Conservation (phyloP, 2,888 invertebrate genomes). For the Drosophila neotestacea region DNA sequence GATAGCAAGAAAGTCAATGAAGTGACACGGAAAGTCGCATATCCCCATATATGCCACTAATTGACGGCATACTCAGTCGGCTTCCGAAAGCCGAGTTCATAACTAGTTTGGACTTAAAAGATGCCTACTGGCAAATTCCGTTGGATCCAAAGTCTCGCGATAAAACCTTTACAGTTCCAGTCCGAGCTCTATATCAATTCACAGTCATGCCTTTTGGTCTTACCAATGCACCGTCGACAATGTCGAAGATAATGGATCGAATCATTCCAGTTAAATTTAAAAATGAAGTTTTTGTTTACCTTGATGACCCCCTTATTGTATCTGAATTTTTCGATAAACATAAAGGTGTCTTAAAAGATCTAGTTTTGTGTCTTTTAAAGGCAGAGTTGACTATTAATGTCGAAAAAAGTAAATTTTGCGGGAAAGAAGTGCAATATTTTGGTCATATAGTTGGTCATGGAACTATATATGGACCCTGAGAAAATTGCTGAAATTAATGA, state of each 20-base stretch:
- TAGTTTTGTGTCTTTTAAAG: too few relatives aligned
- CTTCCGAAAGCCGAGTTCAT: conserved; percentile 1
- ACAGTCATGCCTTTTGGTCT: neutral
- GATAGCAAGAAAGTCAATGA: neutral
- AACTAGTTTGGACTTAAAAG: too few relatives aligned
- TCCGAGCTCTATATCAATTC: neutral
- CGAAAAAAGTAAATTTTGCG: too few relatives aligned
- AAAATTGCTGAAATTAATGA: neutral
- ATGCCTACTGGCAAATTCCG: neutral
- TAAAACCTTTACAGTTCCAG: neutral
- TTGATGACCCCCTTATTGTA: too few relatives aligned
- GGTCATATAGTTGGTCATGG: too few relatives aligned
- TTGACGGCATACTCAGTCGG: neutral
- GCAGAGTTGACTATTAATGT: too few relatives aligned
- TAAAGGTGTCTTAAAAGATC: too few relatives aligned
- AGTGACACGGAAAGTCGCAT: neutral
- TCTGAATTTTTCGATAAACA: too few relatives aligned
- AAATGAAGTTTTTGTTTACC: too few relatives aligned
- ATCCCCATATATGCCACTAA: neutral
- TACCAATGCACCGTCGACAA: neutral
- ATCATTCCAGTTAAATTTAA: neutral
- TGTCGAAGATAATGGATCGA: neutral
- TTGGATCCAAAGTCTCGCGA: neutral
- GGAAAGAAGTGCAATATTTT: too few relatives aligned
- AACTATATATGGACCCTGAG: neutral